Percentiles rank a stretch among this genome's conserved stretches.
phyloP scores from a whole-genome alignment of 2,888 invertebrate genomes.

The Phymatocera aterrima region DNA sequence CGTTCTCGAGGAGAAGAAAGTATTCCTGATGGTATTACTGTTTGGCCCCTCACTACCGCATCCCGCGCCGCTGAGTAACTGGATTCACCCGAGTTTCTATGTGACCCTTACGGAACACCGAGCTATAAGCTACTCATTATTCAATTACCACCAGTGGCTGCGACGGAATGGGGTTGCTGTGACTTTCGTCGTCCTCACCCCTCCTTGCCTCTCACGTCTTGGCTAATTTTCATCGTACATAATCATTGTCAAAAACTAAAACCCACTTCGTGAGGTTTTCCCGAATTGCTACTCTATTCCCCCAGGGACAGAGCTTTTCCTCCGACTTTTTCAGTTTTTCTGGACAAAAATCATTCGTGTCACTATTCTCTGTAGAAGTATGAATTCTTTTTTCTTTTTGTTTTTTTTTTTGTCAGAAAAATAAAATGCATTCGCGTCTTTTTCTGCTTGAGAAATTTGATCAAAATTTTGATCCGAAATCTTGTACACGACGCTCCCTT shows the following conservation, averaged over 20 bases:
- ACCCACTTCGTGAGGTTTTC: not conserved
- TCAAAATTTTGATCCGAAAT: too few relatives aligned
- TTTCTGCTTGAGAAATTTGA: too few relatives aligned
- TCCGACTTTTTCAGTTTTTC: too few relatives aligned
- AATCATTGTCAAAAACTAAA: constrained; percentile 26
- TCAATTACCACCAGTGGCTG: constrained; percentile 43
- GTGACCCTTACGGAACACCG: constrained; percentile 47
- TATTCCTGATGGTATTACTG: constrained; percentile 54
- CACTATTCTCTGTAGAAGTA: too few relatives aligned
- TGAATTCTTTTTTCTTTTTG: too few relatives aligned
- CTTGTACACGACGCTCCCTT: too few relatives aligned
- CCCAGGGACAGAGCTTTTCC: not conserved
- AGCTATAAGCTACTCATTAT: constrained; percentile 46
- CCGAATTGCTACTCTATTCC: not conserved
- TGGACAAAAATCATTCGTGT: too few relatives aligned
- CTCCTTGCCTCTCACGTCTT: not conserved
- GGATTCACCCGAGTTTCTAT: constrained; percentile 4
- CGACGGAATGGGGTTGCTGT: constrained; percentile 34
- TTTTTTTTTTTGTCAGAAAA: too few relatives aligned
- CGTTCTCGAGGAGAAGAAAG: constrained; percentile 46
- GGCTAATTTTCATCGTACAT: constrained; percentile 11
- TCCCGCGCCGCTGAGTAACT: constrained; percentile 6
- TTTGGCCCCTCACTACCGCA: constrained; percentile 30
- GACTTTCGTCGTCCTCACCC: not conserved
- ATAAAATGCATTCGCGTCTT: too few relatives aligned